Evolutionary conservation across 2,113 vertebrate genomes (phyloP), one percentile per base, ranked within the genome.

Genomic region (Notothenia rossii): DNA sequence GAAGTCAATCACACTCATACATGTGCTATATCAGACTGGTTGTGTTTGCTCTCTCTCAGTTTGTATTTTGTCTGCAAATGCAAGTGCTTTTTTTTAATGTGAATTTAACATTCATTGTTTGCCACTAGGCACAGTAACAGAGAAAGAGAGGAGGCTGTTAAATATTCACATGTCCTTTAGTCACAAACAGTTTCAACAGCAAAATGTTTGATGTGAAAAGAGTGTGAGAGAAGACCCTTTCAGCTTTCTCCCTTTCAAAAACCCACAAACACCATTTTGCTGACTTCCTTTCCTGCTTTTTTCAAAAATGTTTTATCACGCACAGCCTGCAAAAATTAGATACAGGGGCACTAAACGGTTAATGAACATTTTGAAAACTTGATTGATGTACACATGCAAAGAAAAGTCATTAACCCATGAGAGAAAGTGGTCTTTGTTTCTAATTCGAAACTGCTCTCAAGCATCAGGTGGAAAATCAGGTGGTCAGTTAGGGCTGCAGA

Each of bases 221-320:
- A 15, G 54, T 72, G 22, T 2, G n/a, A 54, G 59, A n/a, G 3
- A 20, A 25, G 46, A 54, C 62, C 25, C 20, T 22, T 78, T 64
- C 48, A 25, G 2, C 51, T 58, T 45, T 29, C 14, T 22, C 3
- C 29, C 29, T 8, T 25, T 45, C 43, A 55, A 64, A 77, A 40
- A 40, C 36, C 7, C 1, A 58, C 33, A 70, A 87, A 78, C 51
- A 69, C 0, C 7, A 48, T 68, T 62, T 68, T 48, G 10, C 6
- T n/a, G 68, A 69, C 11, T 59, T 25, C 20, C 46, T 61, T 67
- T 84, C 66, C 46, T 20, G 58, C 48, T 62, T 68, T 40, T 40
- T 66, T 72, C 43, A 70, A 77, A 18, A 63, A 79, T 58, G 25
- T 78, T 58, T 84, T 7, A 81, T 82, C 33, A 72, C 48, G 53